A percentile compares a stretch with the other conserved stretches of the same genome.
Conservation (phyloP, 2,888 invertebrate genomes). For the Petrolisthes cinctipes region DNA sequence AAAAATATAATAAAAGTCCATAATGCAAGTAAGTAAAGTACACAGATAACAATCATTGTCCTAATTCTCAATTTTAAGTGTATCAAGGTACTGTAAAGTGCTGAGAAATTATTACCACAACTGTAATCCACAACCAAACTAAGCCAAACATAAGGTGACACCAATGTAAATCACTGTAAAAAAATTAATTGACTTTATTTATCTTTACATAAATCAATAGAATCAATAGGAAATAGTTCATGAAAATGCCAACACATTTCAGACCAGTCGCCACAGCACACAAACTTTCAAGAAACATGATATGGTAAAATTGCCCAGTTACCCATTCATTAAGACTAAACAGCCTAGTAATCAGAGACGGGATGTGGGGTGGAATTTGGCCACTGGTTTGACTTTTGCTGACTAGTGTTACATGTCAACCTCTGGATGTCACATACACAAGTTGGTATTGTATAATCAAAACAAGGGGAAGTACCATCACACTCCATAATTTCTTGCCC, state of each 20-base stretch:
- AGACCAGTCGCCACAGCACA: background rate
- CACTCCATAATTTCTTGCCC: no score
- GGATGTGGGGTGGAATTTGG: background rate
- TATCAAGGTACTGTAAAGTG: no score
- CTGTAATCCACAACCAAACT: no score
- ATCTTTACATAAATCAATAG: background rate
- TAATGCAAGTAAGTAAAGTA: no score
- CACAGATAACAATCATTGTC: no score
- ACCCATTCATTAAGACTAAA: background rate
- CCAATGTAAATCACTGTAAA: background rate
- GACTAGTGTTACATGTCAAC: background rate
- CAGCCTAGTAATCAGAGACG: background rate
- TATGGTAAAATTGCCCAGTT: background rate
- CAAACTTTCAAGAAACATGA: background rate
- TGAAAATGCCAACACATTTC: background rate
- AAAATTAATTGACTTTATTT: background rate
- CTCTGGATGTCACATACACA: no score
- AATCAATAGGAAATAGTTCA: background rate
- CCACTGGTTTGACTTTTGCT: background rate
- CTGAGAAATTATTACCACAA: no score
- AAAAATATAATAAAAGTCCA: no score
- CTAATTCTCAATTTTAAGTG: no score
- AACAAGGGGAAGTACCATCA: no score
- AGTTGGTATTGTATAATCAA: no score
- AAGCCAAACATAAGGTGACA: background rate